Conservation (phyloP, 2,888 invertebrate species). For the Labia minor region DNA sequence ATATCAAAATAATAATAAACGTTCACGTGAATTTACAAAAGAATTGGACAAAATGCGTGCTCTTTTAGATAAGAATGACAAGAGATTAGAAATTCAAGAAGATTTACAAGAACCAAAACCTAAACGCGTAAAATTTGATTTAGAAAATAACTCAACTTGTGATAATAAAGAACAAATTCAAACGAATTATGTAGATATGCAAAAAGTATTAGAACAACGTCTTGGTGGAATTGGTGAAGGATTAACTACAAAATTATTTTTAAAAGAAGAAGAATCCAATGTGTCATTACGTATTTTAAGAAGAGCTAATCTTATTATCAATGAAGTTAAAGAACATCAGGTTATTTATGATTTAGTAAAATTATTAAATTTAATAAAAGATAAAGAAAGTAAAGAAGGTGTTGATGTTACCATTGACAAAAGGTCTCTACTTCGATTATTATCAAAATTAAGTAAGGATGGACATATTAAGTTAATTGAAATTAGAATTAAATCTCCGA, state of each 20-base stretch:
- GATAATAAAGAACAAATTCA: slow-evolving; percentile 18
- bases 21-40: slow-evolving; percentile 31
- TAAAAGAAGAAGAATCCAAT: slow-evolving; percentile 28
- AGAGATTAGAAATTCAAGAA: background rate
- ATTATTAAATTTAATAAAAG: slow-evolving; percentile 43
- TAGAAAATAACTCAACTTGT: background rate
- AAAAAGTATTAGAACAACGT: background rate
- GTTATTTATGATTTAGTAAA: slow-evolving; percentile 46
- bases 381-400: slow-evolving; percentile 45
- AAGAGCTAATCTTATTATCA: slow-evolving; percentile 52
- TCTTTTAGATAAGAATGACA: slow-evolving; percentile 14
- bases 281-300: slow-evolving; percentile 40
- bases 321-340: slow-evolving; percentile 46
- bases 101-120: background rate
- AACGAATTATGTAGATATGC: slow-evolving; percentile 8
- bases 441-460: slow-evolving; percentile 45
- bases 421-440: slow-evolving; percentile 51
- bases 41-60: slow-evolving; percentile 25
- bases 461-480: slow-evolving; percentile 45
- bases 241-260: slow-evolving; percentile 20
- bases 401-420: slow-evolving; percentile 47
- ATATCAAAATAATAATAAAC: slow-evolving; percentile 32
- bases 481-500: slow-evolving; percentile 39
- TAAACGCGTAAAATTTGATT: background rate
- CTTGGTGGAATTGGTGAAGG: slow-evolving; percentile 21